These are phyloP conservation scores for Pelecanoides urinatrix DNA, from an alignment of 2,113 vertebrate genomes.

Conservation along the genomic window DNA sequence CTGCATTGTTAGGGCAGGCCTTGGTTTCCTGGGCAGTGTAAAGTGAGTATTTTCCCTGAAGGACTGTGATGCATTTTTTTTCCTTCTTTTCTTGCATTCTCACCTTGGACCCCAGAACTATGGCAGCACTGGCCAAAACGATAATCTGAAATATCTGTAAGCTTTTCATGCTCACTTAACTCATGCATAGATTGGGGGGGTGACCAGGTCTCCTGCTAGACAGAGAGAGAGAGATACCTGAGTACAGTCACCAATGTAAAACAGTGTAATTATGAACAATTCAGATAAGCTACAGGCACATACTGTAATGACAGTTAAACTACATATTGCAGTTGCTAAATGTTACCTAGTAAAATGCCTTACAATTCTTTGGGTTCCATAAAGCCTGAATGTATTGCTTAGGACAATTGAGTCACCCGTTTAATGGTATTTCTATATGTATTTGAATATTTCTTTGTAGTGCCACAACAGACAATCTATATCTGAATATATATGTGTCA, in stretches of 20 bases:
- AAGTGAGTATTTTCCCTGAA: not conserved
- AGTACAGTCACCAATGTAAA: not conserved
- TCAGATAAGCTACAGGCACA: not conserved
- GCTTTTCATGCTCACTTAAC: not conserved
- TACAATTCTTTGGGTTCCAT: not conserved
- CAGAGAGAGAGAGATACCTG: not conserved
- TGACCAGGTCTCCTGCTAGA: not conserved
- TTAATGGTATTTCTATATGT: not conserved
- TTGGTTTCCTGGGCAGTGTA: not conserved
- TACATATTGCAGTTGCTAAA: not conserved
- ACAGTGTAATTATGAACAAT: not conserved
- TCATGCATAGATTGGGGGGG: not conserved
- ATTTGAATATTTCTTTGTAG: not conserved
- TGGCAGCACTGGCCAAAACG: not conserved
- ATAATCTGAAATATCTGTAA: not conserved
- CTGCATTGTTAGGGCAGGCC: slow-evolving; percentile 30
- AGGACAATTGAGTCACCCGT: not conserved
- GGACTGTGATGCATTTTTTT: not conserved
- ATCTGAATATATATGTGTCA: not conserved
- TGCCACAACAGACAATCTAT: not conserved
- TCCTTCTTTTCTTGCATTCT: not conserved
- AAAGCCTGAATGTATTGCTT: not conserved
- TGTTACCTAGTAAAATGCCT: not conserved
- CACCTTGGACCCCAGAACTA: not conserved
- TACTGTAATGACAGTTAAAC: not conserved